These are phyloP conservation scores for Pardalotus punctatus DNA, from an alignment of 2,113 vertebrate genomes.

Conservation along the genomic window DNA sequence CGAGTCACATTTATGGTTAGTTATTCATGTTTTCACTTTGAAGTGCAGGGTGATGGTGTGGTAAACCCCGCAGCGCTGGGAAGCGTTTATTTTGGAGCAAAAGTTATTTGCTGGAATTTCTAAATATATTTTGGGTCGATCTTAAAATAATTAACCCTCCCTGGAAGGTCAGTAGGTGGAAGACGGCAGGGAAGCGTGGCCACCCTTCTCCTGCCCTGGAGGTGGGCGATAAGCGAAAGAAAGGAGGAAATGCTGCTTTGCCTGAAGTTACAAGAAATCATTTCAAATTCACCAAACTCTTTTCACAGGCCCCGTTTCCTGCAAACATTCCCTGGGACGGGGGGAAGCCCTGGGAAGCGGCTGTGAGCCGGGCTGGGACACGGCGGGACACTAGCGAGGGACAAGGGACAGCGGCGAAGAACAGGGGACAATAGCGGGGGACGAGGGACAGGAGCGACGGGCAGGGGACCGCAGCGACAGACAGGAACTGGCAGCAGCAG, in stretches of 20 bases:
- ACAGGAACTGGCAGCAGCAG: no score
- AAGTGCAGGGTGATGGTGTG: background rate
- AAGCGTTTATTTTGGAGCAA: background rate
- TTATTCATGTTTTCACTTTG: background rate
- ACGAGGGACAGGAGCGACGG: rapidly evolving
- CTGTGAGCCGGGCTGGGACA: background rate
- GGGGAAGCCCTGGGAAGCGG: background rate
- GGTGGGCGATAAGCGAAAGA: background rate
- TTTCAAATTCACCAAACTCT: background rate
- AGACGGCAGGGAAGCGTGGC: background rate
- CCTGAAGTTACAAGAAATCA: background rate
- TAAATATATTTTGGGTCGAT: background rate
- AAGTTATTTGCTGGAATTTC: background rate
- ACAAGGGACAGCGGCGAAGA: no score
- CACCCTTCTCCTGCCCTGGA: background rate
- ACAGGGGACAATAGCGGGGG: background rate
- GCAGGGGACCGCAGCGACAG: rapidly evolving
- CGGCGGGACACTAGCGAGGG: background rate
- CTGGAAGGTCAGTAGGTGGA: background rate
- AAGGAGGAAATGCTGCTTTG: background rate
- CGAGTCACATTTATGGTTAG: background rate
- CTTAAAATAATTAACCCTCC: background rate
- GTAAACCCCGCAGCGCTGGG: background rate
- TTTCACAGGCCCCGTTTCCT: background rate
- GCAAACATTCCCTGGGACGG: background rate